Percentiles rank a stretch among this genome's conserved stretches.
Evolutionary conservation across 1,140 invertebrate genomes (phyloP).

Genomic region (Coenobita brevimanus): DNA sequence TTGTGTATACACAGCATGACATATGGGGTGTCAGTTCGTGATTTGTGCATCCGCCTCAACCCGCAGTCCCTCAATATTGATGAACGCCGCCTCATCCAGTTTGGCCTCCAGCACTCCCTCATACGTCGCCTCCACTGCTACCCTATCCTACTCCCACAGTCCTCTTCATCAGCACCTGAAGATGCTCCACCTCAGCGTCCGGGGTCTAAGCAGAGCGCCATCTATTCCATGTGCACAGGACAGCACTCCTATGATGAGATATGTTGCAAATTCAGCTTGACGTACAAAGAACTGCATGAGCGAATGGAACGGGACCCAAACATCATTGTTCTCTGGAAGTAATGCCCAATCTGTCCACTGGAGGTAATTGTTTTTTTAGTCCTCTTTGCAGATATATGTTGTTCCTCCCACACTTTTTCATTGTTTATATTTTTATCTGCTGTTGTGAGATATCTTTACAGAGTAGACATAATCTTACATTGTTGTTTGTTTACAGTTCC

Average conservation of each 20-base stretch:
- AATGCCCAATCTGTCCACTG: slow-evolving; percentile 44
- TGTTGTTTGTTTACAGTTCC: too few species aligned
- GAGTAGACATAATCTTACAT: too few species aligned
- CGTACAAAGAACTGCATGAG: slow-evolving; percentile 86
- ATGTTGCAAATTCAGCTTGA: slow-evolving; percentile 88
- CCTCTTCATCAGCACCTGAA: not conserved
- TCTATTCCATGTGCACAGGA: slow-evolving; percentile 86
- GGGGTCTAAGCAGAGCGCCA: slow-evolving; percentile 63
- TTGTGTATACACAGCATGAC: slow-evolving; percentile 77
- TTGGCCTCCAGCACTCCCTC: slow-evolving; percentile 89
- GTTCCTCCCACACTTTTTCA: too few species aligned
- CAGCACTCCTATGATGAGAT: slow-evolving; percentile 89
- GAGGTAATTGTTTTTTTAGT: too few species aligned
- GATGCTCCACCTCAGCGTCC: slow-evolving; percentile 71
- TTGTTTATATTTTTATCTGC: too few species aligned
- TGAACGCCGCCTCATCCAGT: slow-evolving; percentile 91
- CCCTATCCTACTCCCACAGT: slow-evolving; percentile 45
- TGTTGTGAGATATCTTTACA: too few species aligned
- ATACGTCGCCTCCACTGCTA: slow-evolving; percentile 87
- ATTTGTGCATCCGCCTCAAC: slow-evolving; percentile 87
- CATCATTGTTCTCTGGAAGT: slow-evolving; percentile 90
- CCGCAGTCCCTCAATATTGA: slow-evolving; percentile 84
- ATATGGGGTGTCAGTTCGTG: slow-evolving; percentile 87
- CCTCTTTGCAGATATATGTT: too few species aligned
- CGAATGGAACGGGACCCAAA: slow-evolving; percentile 89